Conservation (phyloP, 2,797 vertebrate species). For the Pseudochromis fuscus region DNA sequence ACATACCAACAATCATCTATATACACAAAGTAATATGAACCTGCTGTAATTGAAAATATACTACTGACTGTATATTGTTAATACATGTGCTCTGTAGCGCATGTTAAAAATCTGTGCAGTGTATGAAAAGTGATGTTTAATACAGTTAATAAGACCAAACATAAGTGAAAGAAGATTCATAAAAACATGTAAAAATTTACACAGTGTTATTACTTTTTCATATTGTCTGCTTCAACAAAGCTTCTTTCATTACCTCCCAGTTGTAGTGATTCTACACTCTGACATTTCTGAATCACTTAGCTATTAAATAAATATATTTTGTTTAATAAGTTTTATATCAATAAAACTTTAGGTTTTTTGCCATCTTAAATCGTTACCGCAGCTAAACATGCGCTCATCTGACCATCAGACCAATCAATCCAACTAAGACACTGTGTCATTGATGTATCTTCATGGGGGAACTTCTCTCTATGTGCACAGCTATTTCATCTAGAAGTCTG, state of each 20-base stretch:
- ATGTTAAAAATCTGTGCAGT: background rate
- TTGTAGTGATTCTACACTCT: background rate
- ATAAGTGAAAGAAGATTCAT: background rate
- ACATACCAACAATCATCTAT: background rate
- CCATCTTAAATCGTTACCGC: background rate
- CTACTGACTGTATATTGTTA: background rate
- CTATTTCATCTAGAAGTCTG: background rate
- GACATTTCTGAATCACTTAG: background rate
- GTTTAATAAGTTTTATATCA: background rate
- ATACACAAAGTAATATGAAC: background rate
- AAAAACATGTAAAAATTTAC: background rate
- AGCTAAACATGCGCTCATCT: background rate
- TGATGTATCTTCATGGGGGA: background rate
- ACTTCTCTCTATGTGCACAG: background rate
- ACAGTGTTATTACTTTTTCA: too few species aligned
- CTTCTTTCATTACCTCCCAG: background rate
- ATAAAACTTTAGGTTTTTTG: background rate
- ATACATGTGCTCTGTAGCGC: background rate
- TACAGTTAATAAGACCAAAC: background rate
- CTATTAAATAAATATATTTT: background rate
- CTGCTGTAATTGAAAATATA: background rate
- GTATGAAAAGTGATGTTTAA: background rate
- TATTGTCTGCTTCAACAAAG: too few species aligned
- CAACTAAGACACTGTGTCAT: background rate
- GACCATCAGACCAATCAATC: background rate